Evolutionary conservation across 2,113 vertebrate genomes (phyloP), one percentile per base, ranked within the genome.

Genomic region (Trematomus loennbergii): DNA sequence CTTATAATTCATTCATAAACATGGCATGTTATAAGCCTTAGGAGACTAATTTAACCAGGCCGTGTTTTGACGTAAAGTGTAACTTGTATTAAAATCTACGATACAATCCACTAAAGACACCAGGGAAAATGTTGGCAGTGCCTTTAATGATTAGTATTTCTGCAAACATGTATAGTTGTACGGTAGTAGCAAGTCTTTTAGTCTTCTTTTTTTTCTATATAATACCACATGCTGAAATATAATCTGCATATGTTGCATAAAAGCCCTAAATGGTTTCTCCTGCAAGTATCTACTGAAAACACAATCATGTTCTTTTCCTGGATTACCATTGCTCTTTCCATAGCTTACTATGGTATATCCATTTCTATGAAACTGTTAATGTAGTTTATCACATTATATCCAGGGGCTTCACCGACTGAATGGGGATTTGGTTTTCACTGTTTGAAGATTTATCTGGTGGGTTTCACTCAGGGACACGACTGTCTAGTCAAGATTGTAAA

Each of bases 401-500:
- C 49, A n/a, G n/a, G 12, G 67, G 57, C 18, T 17, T 61, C 9
- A 17, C 43, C 10, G 57, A 60, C 55, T 78, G 71, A 84, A 81
- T 65, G 67, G 59, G 52, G 17, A 75, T 79, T 79, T 78, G 80
- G 54, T 78, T 59, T 75, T 18, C 50, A 18, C 45, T 67, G 70
- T 71, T 83, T 79, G 62, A 82, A 62, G 83, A 65, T 77, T 67
- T 53, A 85, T 74, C 45, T 72, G 45, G n/a, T 45, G 52, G 50
- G 18, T 75, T 87, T 66, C n/a, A 43, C 5, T 87, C 80, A 62
- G 70, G 65, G 63, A 87, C 64, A 7, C 3, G 46, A 48, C 72
- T 33, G 76, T 80, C 72, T 67, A 36, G 57, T 78, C 65, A 0
- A 48, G 68, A 84, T 16, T 72, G 58, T 16, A 18, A 50, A 77